These are phyloP conservation scores for Ommatoiulus sabulosus DNA, from an alignment of 2,888 invertebrate genomes.

Conservation along the genomic window DNA sequence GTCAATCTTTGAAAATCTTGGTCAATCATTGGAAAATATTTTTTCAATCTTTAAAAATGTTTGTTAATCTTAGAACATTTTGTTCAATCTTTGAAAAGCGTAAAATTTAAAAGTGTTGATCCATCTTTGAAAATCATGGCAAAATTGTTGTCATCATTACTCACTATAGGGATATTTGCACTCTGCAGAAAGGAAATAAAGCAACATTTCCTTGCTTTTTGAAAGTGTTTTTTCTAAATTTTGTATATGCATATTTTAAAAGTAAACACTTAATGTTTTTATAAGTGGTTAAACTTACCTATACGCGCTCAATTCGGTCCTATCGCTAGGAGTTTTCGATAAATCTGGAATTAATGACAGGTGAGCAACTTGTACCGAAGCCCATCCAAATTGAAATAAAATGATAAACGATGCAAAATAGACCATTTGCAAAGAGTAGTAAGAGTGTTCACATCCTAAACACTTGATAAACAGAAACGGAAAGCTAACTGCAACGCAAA, in stretches of 20 bases:
- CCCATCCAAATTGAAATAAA: slow-evolving; percentile 58
- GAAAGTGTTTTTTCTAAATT: too few species aligned
- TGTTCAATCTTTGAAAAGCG: too few species aligned
- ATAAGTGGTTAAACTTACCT: slow-evolving; percentile 71
- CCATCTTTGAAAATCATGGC: too few species aligned
- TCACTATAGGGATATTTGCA: too few species aligned
- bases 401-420: slow-evolving; percentile 56
- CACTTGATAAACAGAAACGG: slow-evolving; percentile 89
- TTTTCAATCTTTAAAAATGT: too few species aligned
- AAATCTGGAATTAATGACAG: slow-evolving; percentile 87
- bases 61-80: too few species aligned
- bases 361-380: slow-evolving; percentile 83
- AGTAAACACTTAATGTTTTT: background rate
- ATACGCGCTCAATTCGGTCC: slow-evolving; percentile 81
- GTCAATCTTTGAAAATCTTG: too few species aligned
- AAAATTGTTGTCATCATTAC: too few species aligned
- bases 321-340: slow-evolving; percentile 78
- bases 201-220: background rate
- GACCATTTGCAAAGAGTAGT: slow-evolving; percentile 69
- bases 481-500: slow-evolving; percentile 82
- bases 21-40: too few species aligned
- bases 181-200: background rate
- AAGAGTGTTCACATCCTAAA: slow-evolving; percentile 74
- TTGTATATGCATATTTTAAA: background rate
- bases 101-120: too few species aligned